Base-by-base conservation (phyloP, 2,797 vertebrate genomes). In the Neomorphus geoffroyi region DNA sequence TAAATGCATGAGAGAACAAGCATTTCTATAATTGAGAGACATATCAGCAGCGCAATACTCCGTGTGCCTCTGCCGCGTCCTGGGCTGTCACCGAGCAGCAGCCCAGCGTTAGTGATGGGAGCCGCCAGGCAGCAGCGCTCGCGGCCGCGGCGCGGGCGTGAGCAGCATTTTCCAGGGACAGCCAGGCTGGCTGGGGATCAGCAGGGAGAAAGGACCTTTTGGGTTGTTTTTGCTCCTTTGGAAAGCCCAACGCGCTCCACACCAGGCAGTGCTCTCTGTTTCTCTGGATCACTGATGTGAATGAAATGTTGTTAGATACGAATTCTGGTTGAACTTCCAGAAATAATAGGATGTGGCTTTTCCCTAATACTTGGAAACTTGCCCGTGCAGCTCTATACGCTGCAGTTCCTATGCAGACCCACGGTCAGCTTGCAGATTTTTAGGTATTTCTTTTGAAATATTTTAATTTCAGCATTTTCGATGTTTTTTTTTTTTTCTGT, bases 381-480 rank as follows among this genome's bases (percentile, higher is more conserved):
- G 62, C 65, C 51, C 15, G 1, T 17, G 53, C 37, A 77, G 15
- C 23, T 41, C 2, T 3, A 2, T 0, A 11, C 12, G 12, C 0
- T 2, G 7, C 10, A 7, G 61, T 93, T 75, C 75, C 72, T 33
- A 0, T 7, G 11, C 21, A 23, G 48, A 22, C 7, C 69, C 23
- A 18, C 0, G 0, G 45, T 30, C 41, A 33, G 18, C 72, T 23
- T 2, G 0, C 35, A 65, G 53, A 33, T 71, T 61, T 61, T 48
- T 43, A 39, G 50, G 33, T 18, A 41, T 56, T 80, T 51, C 1
- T 1, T 75, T 51, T 33, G 61, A 56, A 74, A 65, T 10, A 43
- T n/a, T 51, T 82, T 45, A 32, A 54, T 51, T 80, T 61, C 65
- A 37, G 32, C 50, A 48, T 51, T 91, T 75, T 69, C 2, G 2